Percentiles rank a stretch among this genome's conserved stretches.
Evolutionary conservation across 1,140 invertebrate genomes (phyloP).

Genomic region (Dermatophagoides farinae): DNA sequence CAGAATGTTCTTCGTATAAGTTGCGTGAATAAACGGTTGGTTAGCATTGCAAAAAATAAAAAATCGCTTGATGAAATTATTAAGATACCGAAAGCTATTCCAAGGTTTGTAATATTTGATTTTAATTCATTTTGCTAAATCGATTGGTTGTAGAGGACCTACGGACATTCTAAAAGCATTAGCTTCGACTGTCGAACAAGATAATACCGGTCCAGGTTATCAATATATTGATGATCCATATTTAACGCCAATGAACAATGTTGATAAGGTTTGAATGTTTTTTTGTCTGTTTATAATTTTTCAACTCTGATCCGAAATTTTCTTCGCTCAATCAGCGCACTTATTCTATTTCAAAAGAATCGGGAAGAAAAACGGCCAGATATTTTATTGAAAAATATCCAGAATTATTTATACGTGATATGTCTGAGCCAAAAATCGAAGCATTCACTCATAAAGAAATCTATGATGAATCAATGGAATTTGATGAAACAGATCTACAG

Average conservation of each 20-base stretch:
- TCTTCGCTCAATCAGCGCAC: conserved; percentile 34
- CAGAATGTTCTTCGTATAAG: no score
- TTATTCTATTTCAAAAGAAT: conserved; percentile 57
- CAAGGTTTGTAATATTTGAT: background rate
- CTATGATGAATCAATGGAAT: conserved; percentile 45
- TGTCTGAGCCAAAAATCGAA: conserved; percentile 45
- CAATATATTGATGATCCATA: conserved; percentile 77
- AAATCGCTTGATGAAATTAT: background rate
- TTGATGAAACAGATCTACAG: conserved; percentile 38
- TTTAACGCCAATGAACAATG: conserved; percentile 54
- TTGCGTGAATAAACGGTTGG: no score
- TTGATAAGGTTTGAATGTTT: conserved; percentile 21
- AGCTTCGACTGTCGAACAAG: conserved; percentile 24
- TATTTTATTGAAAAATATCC: conserved; percentile 58
- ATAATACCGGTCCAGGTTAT: conserved; percentile 58
- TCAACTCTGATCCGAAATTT: background rate
- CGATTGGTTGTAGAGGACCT: no score
- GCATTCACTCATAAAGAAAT: conserved; percentile 43
- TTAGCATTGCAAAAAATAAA: no score
- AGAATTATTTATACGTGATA: conserved; percentile 45
- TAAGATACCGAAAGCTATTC: conserved; percentile 1
- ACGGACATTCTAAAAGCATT: no score
- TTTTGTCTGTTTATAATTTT: conserved; percentile 3
- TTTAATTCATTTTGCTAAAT: background rate
- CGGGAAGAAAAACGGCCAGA: conserved; percentile 60